Evolutionary conservation across 1,140 invertebrate species (phyloP).

Genomic region (Brachionus asplanchnoidis): DNA sequence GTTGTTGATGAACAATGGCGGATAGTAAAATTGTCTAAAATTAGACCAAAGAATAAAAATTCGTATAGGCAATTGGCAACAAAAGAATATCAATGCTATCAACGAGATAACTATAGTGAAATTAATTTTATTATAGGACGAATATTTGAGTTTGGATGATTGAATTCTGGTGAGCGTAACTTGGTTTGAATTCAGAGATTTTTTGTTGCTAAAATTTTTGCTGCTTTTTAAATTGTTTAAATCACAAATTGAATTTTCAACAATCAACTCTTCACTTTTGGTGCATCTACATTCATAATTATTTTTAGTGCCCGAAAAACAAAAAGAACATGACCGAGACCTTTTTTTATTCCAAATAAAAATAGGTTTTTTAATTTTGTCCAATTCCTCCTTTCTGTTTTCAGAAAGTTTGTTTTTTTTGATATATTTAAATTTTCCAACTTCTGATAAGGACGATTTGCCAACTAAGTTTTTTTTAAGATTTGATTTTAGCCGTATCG

Average conservation of each 20-base stretch:
- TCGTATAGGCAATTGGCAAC: conserved; percentile 33
- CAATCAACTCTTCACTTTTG: background rate
- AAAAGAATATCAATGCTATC: conserved; percentile 35
- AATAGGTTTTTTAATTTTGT: background rate
- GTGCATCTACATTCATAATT: conserved; percentile 22
- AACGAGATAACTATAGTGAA: conserved; percentile 29
- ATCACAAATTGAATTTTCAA: background rate
- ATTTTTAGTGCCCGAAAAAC: background rate
- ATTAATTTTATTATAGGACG: conserved; percentile 14
- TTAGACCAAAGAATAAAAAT: conserved; percentile 24
- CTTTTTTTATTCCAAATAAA: background rate
- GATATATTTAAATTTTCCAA: background rate
- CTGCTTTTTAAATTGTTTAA: background rate
- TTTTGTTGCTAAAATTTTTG: background rate
- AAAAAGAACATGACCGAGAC: conserved; percentile 20
- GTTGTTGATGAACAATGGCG: background rate
- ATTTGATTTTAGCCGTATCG: background rate
- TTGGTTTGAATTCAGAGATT: background rate
- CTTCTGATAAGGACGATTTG: background rate
- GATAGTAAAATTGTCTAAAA: background rate
- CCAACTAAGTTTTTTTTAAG: background rate
- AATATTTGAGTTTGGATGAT: background rate
- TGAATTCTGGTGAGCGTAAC: background rate
- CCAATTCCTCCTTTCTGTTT: background rate
- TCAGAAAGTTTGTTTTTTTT: background rate